Percentiles rank a stretch among this genome's conserved stretches.
Conservation (phyloP, 2,113 vertebrate genomes). For the zebrafish (Danio rerio) region DNA sequence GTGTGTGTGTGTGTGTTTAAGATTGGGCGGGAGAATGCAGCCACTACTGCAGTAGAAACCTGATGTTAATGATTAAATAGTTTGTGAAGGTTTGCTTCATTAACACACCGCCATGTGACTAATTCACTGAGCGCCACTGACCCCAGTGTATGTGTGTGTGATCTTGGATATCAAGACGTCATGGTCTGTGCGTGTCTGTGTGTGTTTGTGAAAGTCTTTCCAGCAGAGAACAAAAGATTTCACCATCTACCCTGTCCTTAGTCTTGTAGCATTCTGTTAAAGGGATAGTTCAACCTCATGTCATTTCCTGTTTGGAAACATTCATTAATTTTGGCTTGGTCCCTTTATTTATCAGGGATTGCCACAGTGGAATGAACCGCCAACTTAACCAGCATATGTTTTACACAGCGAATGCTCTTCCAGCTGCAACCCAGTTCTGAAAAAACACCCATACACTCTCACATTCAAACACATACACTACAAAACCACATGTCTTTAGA, state of each 20-base stretch:
- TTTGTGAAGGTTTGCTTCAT: conserved; percentile 58
- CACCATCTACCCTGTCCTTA: conserved; percentile 7
- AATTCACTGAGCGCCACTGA: conserved; percentile 58
- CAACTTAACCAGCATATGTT: too few species aligned
- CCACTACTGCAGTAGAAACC: conserved; percentile 37
- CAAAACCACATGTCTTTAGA: too few species aligned
- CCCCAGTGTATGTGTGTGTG: conserved; percentile 44
- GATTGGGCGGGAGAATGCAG: conserved; percentile 46
- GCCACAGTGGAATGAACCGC: too few species aligned
- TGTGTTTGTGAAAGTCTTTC: conserved; percentile 27
- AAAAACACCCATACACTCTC: too few species aligned
- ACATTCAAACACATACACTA: too few species aligned
- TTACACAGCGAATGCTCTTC: too few species aligned
- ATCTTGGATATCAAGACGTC: conserved; percentile 29
- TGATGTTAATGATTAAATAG: conserved; percentile 63
- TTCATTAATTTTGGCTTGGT: too few species aligned
- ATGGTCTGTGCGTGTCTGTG: conserved; percentile 16
- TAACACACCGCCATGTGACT: conserved; percentile 61
- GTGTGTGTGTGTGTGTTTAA: conserved; percentile 31
- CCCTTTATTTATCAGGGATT: too few species aligned
- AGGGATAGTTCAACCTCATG: background rate
- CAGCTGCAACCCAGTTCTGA: too few species aligned
- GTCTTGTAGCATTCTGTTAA: background rate
- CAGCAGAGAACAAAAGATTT: conserved; percentile 19
- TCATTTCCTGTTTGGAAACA: background rate